A percentile compares a stretch with the other conserved stretches of the same genome.
Conservation (phyloP, 2,113 vertebrate species). For the Pomatostomus ruficeps region DNA sequence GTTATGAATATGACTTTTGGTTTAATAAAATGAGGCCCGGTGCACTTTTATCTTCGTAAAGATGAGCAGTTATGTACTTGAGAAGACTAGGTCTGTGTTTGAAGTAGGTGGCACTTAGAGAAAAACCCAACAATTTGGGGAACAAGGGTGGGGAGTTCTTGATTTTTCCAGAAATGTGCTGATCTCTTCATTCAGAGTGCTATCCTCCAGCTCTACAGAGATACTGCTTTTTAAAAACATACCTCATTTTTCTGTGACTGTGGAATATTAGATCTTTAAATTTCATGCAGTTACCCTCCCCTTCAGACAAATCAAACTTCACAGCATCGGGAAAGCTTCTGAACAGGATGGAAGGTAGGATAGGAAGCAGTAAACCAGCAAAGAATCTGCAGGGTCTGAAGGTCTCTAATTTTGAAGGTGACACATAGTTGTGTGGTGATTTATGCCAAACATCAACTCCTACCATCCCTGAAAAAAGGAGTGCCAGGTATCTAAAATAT, state of each 20-base stretch:
- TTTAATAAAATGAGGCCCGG: not conserved
- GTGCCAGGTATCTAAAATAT: not conserved
- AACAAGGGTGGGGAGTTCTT: not conserved
- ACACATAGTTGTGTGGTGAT: not conserved
- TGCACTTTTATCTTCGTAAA: not conserved
- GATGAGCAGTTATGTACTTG: not conserved
- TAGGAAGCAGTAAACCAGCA: not conserved
- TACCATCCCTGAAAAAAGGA: not conserved
- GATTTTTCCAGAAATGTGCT: not conserved
- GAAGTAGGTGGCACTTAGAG: not conserved
- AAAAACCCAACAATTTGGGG: not conserved
- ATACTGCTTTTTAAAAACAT: not conserved
- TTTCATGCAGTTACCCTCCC: not conserved
- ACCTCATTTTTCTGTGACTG: not conserved
- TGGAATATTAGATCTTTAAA: not conserved
- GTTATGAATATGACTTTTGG: not conserved
- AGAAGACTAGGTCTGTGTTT: not conserved
- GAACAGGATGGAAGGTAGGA: not conserved
- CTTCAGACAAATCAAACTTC: constrained; percentile 9
- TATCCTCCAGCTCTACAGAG: not conserved
- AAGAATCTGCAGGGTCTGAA: not conserved
- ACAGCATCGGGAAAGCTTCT: not conserved
- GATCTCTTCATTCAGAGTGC: not conserved
- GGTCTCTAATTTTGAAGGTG: not conserved
- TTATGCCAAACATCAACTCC: not conserved